These are phyloP conservation scores for Apolygus lucorum DNA, from an alignment of 1,140 invertebrate species.

Conservation along the genomic window DNA sequence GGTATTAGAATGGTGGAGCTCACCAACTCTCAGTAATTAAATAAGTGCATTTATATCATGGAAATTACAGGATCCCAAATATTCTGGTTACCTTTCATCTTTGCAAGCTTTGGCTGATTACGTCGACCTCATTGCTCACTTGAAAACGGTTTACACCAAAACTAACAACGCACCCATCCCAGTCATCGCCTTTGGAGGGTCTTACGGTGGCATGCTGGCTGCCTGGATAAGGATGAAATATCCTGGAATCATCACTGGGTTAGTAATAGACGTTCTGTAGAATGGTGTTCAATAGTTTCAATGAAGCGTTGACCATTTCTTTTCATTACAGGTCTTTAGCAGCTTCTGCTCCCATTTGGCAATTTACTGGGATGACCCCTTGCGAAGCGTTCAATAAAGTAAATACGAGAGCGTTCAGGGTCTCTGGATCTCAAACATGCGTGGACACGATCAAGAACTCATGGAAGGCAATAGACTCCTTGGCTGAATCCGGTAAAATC, in stretches of 20 bases:
- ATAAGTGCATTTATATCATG: too few relatives aligned
- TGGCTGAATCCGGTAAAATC: slow-evolving; percentile 34
- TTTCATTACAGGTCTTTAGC: slow-evolving; percentile 69
- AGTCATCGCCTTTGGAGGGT: slow-evolving; percentile 88
- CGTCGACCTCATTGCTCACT: slow-evolving; percentile 65
- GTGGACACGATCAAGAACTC: slow-evolving; percentile 62
- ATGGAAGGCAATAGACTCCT: slow-evolving; percentile 63
- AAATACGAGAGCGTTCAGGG: slow-evolving; percentile 63
- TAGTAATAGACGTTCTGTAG: slow-evolving; percentile 23
- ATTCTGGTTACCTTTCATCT: slow-evolving; percentile 80
- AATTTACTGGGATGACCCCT: slow-evolving; percentile 70
- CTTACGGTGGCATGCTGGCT: slow-evolving; percentile 92
- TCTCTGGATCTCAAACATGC: slow-evolving; percentile 52
- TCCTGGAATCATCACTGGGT: slow-evolving; percentile 75
- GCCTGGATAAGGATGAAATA: slow-evolving; percentile 96
- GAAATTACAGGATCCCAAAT: slow-evolving; percentile 46
- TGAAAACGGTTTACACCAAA: slow-evolving; percentile 41
- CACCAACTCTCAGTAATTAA: too few relatives aligned
- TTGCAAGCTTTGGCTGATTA: slow-evolving; percentile 93
- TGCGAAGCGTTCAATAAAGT: slow-evolving; percentile 72
- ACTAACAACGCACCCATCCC: slow-evolving; percentile 46
- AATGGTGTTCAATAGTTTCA: not conserved
- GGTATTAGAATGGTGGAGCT: too few relatives aligned
- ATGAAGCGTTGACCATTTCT: not conserved
- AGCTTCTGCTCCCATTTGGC: slow-evolving; percentile 87